A percentile compares a stretch with the other conserved stretches of the same genome.
Evolutionary conservation across 1,140 invertebrate species (phyloP).

Genomic region (Solenopsis fugax): DNA sequence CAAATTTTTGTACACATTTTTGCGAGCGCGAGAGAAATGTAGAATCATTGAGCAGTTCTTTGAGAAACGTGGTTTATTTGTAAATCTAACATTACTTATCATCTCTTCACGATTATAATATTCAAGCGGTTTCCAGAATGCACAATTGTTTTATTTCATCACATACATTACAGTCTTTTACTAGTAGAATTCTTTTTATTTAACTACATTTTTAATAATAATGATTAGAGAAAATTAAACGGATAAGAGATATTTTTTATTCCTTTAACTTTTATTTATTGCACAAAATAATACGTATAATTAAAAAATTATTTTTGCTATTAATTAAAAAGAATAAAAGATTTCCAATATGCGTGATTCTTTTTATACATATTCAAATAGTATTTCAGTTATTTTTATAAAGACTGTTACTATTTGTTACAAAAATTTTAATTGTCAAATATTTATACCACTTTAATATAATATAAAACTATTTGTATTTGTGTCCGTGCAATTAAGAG

Average conservation of each 20-base stretch:
- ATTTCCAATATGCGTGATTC: not conserved
- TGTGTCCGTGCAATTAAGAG: conserved; percentile 4
- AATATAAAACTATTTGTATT: conserved; percentile 19
- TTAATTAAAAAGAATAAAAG: not conserved
- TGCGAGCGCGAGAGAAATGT: not conserved
- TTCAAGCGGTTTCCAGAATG: not conserved
- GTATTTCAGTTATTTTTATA: not conserved
- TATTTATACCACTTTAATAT: not conserved
- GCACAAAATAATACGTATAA: not conserved
- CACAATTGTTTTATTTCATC: not conserved
- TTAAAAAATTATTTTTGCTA: not conserved
- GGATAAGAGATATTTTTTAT: conserved; percentile 5
- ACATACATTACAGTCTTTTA: not conserved
- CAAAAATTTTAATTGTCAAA: conserved; percentile 31
- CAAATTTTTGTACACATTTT: conserved; percentile 73
- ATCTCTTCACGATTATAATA: conserved; percentile 6
- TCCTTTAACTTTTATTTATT: not conserved
- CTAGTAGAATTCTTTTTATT: not conserved
- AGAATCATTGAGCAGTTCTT: not conserved
- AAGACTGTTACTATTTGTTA: not conserved
- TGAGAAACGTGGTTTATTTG: conserved; percentile 53
- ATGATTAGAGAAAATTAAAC: not conserved
- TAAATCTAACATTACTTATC: conserved; percentile 68
- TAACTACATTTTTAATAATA: not conserved
- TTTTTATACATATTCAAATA: not conserved